These are phyloP conservation scores for Taxidea taxus DNA, from an alignment of 2,113 vertebrate genomes.

Conservation along the genomic window DNA sequence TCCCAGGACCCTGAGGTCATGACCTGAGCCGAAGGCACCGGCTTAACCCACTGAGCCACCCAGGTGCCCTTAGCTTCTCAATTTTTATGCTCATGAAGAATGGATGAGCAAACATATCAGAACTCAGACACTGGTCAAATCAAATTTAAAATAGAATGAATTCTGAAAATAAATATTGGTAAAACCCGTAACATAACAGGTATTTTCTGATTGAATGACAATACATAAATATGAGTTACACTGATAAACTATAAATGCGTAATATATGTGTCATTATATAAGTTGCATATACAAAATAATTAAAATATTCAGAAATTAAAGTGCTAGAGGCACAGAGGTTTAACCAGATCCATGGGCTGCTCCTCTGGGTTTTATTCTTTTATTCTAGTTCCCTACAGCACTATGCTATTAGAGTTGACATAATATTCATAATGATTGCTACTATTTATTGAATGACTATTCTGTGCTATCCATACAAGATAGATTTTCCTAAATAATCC, in stretches of 20 bases:
- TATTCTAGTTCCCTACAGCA: neutral
- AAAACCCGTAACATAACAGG: neutral
- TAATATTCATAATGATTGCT: neutral
- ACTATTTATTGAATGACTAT: neutral
- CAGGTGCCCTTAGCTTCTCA: too few relatives aligned
- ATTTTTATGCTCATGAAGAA: neutral
- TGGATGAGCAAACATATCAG: neutral
- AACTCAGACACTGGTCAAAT: neutral
- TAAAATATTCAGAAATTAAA: neutral
- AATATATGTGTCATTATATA: neutral
- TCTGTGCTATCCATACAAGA: neutral
- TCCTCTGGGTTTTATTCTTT: neutral
- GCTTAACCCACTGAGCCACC: too few relatives aligned
- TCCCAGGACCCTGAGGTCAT: too few relatives aligned
- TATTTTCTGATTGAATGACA: conserved; percentile 10
- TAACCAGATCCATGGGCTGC: neutral
- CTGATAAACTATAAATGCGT: neutral
- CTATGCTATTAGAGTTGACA: neutral
- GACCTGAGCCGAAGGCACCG: too few relatives aligned
- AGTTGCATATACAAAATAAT: neutral
- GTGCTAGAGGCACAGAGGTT: neutral
- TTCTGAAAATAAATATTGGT: neutral
- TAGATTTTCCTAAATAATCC: neutral
- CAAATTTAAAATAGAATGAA: neutral
- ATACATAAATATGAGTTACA: neutral